Base-by-base conservation (phyloP, 2,888 invertebrate species). In the Macaria notata region DNA sequence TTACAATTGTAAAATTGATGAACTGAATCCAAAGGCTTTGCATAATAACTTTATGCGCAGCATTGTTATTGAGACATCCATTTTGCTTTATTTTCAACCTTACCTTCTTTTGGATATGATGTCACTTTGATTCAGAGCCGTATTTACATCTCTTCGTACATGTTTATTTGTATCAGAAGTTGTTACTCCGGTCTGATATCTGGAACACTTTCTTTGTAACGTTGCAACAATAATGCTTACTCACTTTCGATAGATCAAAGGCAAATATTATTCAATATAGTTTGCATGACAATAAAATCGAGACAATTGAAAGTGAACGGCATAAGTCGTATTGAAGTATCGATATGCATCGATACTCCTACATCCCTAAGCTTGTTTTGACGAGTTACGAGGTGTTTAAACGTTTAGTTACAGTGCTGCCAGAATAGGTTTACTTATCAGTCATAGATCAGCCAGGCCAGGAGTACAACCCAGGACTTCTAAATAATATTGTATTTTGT, bases 271-370 rank as follows among this genome's bases (percentile, higher is more conserved):
- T 69, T 62, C 68, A 71, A 71, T 65, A 41, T 63, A 69, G 65
- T 70, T 70, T 46, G 66, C 64, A 73, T 70, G 69, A 72, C 70
- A 74, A 76, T 72, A 68, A 68, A 43, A 67, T 68, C 65, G 64
- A 58, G 61, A 69, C 71, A 56, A 65, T 68, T 61, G 69, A 70
- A 74, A 76, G 76, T 76, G 72, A 75, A 75, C 70, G 75, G 66
- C 63, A 54, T 71, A 67, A 71, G 71, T 72, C 69, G 70, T 63
- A 62, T 67, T 66, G 71, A 76, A 72, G 60, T 64, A 69, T 73
- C 67, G 76, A 75, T 71, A 69, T 65, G 68, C 65, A 71, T 65
- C 69, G 76, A 76, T 74, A 76, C 74, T 76, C 78, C 77, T 76
- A 78, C 78, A 72, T 46, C 72, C 72, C 75, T 72, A 54, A 56